Evolutionary conservation across 2,888 invertebrate genomes (phyloP).

Genomic region (Drosophila leonis): DNA sequence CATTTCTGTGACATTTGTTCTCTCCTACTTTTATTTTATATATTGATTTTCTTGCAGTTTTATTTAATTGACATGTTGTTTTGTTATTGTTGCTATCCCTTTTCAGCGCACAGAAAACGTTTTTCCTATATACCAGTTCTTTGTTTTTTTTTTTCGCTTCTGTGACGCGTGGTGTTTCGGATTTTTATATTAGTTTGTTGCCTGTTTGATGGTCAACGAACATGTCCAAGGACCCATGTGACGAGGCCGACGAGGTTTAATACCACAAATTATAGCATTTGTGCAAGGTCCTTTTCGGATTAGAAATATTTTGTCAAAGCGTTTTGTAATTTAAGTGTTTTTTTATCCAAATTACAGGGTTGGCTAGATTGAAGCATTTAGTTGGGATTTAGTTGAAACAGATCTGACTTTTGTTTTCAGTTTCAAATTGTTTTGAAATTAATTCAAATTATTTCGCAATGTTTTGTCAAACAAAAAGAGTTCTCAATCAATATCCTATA

Average conservation of each 20-base stretch:
- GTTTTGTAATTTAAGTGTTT: constrained; percentile 38
- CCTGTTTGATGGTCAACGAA: constrained; percentile 78
- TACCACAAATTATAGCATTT: constrained; percentile 54
- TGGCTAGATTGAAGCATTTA: neutral
- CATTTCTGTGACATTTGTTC: constrained; percentile 41
- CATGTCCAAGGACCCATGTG: constrained; percentile 74
- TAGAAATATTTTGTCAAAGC: constrained; percentile 33
- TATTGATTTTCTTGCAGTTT: constrained; percentile 80
- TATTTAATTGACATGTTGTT: constrained; percentile 81
- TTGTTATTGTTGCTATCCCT: constrained; percentile 77
- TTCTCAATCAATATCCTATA: neutral
- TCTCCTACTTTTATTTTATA: neutral
- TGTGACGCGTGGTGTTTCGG: constrained; percentile 40
- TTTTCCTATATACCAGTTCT: neutral
- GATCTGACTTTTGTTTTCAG: neutral
- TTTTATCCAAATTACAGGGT: neutral
- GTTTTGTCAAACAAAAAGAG: neutral
- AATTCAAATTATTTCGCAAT: neutral
- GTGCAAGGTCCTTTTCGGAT: constrained; percentile 62
- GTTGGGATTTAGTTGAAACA: no score
- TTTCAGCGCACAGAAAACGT: constrained; percentile 28
- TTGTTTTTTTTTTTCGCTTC: constrained; percentile 7
- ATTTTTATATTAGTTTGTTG: constrained; percentile 49
- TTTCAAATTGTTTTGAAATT: neutral
- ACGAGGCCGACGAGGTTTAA: constrained; percentile 34